These are phyloP conservation scores for Drosophila parvula DNA, from an alignment of 1,140 invertebrate species.

Conservation along the genomic window DNA sequence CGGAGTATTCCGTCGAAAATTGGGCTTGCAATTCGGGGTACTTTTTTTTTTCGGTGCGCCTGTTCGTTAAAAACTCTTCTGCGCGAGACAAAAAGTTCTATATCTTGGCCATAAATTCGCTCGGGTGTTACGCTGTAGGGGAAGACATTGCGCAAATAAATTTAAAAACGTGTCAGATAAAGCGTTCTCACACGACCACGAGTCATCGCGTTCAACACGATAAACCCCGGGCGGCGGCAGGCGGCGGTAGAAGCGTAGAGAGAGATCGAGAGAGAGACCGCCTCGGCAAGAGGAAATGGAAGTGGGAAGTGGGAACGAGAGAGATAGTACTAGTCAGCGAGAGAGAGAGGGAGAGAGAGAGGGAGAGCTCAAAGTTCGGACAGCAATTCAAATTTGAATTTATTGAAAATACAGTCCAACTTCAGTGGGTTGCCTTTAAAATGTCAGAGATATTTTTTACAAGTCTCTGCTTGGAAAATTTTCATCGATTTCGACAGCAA, in stretches of 20 bases:
- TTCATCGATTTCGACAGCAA: slow-evolving; percentile 5
- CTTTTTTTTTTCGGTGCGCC: slow-evolving; percentile 7
- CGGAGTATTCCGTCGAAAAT: slow-evolving; percentile 22
- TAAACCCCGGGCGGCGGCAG: slow-evolving; percentile 15
- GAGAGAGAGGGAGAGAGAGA: slow-evolving; percentile 3
- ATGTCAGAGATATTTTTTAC: neutral
- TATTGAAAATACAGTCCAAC: slow-evolving; percentile 33
- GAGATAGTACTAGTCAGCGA: neutral
- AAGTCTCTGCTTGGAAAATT: neutral
- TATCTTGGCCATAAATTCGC: slow-evolving; percentile 58
- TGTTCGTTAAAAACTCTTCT: slow-evolving; percentile 22
- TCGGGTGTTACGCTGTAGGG: slow-evolving; percentile 29
- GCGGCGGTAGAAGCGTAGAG: neutral
- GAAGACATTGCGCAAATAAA: slow-evolving; percentile 68
- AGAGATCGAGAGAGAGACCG: slow-evolving; percentile 14
- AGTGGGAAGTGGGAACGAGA: slow-evolving; percentile 1
- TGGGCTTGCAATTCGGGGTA: slow-evolving; percentile 12
- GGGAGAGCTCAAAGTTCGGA: slow-evolving; percentile 49
- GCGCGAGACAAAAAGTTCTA: slow-evolving; percentile 46
- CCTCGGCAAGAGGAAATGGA: slow-evolving; percentile 23
- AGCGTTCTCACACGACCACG: slow-evolving; percentile 63
- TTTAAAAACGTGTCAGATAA: slow-evolving; percentile 74
- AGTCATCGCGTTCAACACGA: slow-evolving; percentile 40
- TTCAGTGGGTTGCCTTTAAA: slow-evolving; percentile 4
- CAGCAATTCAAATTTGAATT: slow-evolving; percentile 37